phyloP scores from a whole-genome alignment of 2,888 invertebrate genomes.

The Eurytoma californica region DNA sequence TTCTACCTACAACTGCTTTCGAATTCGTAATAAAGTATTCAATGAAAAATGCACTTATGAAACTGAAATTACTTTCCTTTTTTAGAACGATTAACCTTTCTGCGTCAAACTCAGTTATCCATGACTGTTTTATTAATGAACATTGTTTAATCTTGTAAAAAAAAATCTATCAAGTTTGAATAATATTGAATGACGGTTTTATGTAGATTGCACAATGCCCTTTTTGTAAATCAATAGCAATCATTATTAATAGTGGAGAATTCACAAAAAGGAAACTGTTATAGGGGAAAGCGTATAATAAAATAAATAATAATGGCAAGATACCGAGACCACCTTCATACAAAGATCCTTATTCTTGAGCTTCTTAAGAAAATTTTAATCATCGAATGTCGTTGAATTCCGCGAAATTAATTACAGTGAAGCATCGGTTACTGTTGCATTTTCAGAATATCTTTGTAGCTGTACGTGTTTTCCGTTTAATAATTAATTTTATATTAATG shows the following conservation, averaged over 20 bases:
- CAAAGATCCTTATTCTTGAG: constrained; percentile 21
- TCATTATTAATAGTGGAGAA: too few species aligned
- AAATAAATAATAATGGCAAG: constrained; percentile 11
- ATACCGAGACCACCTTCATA: constrained; percentile 14
- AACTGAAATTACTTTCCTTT: neutral
- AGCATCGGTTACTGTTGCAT: constrained; percentile 8
- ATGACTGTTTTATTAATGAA: too few species aligned
- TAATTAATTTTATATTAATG: too few species aligned
- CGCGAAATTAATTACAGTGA: neutral
- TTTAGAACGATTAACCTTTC: neutral
- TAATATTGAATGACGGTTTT: too few species aligned
- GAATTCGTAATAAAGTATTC: neutral
- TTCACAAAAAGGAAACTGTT: neutral
- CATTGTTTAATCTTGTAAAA: too few species aligned
- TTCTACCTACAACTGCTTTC: neutral
- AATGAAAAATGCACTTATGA: neutral
- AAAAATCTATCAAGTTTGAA: too few species aligned
- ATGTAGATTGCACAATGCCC: too few species aligned
- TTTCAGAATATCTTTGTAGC: too few species aligned
- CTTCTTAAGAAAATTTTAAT: constrained; percentile 28
- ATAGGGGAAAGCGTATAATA: neutral
- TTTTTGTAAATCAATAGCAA: too few species aligned
- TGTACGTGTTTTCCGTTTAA: too few species aligned
- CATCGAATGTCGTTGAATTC: constrained; percentile 4
- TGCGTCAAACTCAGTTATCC: too few species aligned